phyloP scores from a whole-genome alignment of 2,113 vertebrate species.

The Chrysochloris asiatica region DNA sequence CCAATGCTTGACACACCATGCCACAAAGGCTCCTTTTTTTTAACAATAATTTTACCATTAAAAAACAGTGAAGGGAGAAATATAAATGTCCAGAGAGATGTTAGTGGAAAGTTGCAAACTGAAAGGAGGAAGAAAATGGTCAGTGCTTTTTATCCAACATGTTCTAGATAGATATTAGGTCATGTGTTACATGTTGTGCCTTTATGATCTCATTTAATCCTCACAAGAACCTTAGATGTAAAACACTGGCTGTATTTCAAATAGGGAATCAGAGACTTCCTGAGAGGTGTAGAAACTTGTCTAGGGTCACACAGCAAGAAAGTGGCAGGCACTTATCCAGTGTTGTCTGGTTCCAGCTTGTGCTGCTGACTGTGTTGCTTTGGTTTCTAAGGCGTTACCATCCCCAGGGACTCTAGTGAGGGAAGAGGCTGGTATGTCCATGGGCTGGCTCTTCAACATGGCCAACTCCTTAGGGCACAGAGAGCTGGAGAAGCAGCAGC shows the following conservation, averaged over 20 bases:
- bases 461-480: background rate
- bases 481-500: background rate
- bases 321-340: background rate
- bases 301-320: background rate
- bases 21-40: too few relatives aligned
- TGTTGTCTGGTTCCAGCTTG: background rate
- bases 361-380: background rate
- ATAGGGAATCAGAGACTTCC: background rate
- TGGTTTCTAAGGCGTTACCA: background rate
- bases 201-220: background rate
- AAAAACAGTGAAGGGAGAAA: background rate
- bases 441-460: background rate
- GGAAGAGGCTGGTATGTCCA: background rate
- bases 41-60: conserved; percentile 11
- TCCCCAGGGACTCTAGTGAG: background rate
- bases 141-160: background rate
- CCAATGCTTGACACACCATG: too few relatives aligned
- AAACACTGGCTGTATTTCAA: background rate
- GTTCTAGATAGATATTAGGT: background rate
- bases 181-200: background rate
- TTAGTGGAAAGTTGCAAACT: background rate
- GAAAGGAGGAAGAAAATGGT: background rate
- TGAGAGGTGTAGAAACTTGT: background rate
- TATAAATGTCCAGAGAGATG: background rate
- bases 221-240: background rate